Evolutionary conservation across 1,140 invertebrate species (phyloP).

Genomic region (Ceratina calcarata): DNA sequence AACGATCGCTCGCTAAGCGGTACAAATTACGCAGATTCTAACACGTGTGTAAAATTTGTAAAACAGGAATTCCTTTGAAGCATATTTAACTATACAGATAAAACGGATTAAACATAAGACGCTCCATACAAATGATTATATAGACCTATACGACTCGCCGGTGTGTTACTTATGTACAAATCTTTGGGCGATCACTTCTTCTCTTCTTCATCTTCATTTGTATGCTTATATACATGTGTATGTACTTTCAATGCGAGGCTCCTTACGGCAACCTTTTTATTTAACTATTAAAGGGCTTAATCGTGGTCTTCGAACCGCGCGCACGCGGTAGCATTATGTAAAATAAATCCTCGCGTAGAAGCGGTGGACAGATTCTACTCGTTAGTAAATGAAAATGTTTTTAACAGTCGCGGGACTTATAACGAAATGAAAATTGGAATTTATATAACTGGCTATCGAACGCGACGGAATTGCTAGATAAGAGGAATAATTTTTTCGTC

Average conservation of each 20-base stretch:
- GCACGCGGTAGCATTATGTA: constrained; percentile 5
- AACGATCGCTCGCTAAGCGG: neutral
- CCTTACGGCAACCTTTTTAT: constrained; percentile 12
- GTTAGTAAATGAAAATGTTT: constrained; percentile 25
- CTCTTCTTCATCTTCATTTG: constrained; percentile 28
- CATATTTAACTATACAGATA: constrained; percentile 31
- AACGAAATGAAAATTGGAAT: constrained; percentile 4
- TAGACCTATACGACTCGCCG: constrained; percentile 19
- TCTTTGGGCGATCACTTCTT: constrained; percentile 24
- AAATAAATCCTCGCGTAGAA: constrained; percentile 22
- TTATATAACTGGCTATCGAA: constrained; percentile 10
- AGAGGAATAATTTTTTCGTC: constrained; percentile 28
- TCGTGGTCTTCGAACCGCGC: constrained; percentile 4
- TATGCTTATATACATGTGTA: constrained; percentile 47
- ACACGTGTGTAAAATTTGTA: constrained; percentile 35
- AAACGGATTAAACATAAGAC: constrained; percentile 25
- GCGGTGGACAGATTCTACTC: constrained; percentile 9
- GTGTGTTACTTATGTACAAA: constrained; percentile 39
- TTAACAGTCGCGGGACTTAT: neutral
- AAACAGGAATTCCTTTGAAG: constrained; percentile 44
- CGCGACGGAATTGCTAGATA: constrained; percentile 27
- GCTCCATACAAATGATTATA: constrained; percentile 35
- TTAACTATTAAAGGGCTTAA: constrained; percentile 30
- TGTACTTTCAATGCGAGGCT: constrained; percentile 44
- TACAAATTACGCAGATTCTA: constrained; percentile 24